Evolutionary conservation across 1,140 invertebrate species (phyloP), one percentile per base, ranked within the genome.

Genomic region (Eufriesea mexicana): DNA sequence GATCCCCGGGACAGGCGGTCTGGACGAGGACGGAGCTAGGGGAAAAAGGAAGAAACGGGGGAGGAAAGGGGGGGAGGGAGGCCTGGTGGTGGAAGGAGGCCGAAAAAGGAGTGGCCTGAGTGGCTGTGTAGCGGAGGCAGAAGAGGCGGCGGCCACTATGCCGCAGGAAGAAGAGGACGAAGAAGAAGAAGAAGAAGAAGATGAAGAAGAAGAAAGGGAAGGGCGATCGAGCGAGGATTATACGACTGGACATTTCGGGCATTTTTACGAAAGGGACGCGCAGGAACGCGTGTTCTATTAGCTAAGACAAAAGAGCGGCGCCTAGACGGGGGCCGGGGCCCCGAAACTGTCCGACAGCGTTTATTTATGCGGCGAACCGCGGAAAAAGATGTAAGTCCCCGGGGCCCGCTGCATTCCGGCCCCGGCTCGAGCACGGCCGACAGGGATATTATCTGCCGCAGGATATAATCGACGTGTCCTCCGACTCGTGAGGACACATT

Each of bases 251-350:
- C 92, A 94, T 94, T 93, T 92, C 89, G 90, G 90, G 90, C 90
- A 93, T 93, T 92, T 92, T 92, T 92, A 92, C 91, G 88, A 92
- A 93, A 93, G 90, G 90, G 90, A 92, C 90, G 90, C 91, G 90
- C 86, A 92, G 91, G 91, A 93, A 94, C 93, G 91, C 91, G 92
- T 94, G 93, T 94, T 94, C 92, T 93, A 94, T 93, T 94, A 93
- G 92, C 91, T 93, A 94, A 94, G 93, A 94, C 93, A 94, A 94
- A 94, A 94, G 93, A 94, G 91, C 92, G 93, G 93, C 93, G 93
- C 93, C 92, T 94, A 94, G 91, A 90, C 90, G 89, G 89, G 85
- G 85, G 54, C 71, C 70, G 42, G 79, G 73, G 23, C 80, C 89
- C 70, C 87, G 79, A 90, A 91, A 93, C 91, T 93, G 92, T 93